These are phyloP conservation scores for Ochropacha duplaris DNA, from an alignment of 2,888 invertebrate genomes.

Conservation along the genomic window DNA sequence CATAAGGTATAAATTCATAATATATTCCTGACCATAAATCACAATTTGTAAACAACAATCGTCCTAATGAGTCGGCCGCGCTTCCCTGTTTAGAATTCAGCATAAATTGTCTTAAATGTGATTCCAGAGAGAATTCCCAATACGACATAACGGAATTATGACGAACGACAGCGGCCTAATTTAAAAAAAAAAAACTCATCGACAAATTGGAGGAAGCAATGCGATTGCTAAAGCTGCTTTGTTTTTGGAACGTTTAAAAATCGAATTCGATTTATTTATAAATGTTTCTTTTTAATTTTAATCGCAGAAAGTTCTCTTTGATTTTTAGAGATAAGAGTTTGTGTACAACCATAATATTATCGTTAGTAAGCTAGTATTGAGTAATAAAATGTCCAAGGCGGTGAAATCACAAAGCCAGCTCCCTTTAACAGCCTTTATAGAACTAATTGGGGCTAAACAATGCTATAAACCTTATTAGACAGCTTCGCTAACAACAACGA, in stretches of 20 bases:
- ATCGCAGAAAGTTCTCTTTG: no score
- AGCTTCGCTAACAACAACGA: background rate
- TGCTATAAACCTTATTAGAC: background rate
- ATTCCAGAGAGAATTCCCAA: background rate
- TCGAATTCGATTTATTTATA: no score
- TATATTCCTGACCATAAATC: background rate
- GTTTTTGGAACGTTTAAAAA: no score
- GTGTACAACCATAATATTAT: no score
- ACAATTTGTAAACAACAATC: background rate
- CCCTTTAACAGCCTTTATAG: background rate
- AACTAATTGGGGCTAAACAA: background rate
- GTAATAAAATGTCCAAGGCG: background rate
- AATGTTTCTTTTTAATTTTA: no score
- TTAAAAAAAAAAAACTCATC: no score
- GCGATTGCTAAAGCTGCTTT: no score
- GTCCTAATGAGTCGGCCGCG: background rate
- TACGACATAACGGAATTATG: background rate
- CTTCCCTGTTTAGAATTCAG: background rate
- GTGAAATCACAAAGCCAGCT: background rate
- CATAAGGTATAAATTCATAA: background rate
- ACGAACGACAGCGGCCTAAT: background rate
- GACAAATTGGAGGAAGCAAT: no score
- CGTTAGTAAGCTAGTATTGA: no score
- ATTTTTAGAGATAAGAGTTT: no score
- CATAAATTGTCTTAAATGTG: background rate